These are phyloP conservation scores for Epizoanthus ramosus DNA, from an alignment of 92 coral and sea anemone species.

Conservation along the genomic window DNA sequence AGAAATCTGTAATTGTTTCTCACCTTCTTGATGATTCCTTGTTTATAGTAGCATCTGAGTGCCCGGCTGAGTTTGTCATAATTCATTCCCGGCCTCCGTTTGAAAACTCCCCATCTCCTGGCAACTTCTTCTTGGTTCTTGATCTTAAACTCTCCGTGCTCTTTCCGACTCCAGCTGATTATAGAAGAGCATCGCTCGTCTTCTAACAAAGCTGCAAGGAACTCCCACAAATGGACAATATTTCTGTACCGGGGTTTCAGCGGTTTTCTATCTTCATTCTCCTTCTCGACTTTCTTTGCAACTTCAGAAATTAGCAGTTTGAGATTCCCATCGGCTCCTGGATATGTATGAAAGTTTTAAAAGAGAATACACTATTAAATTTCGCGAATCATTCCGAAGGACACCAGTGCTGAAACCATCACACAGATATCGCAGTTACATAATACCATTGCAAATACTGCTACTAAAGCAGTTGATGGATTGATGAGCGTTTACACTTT, in stretches of 20 bases:
- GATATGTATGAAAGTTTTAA: too few species aligned
- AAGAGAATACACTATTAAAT: too few species aligned
- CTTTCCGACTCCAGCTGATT: conserved; percentile 88
- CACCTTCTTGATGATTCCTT: conserved; percentile 92
- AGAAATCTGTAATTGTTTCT: not conserved
- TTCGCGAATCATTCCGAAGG: too few species aligned
- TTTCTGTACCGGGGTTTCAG: conserved; percentile 70
- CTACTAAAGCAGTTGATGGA: too few species aligned
- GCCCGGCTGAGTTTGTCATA: conserved; percentile 96
- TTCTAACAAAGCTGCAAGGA: conserved; percentile 74
- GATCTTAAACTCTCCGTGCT: conserved; percentile 80
- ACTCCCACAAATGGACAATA: conserved; percentile 94
- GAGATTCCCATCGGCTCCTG: too few species aligned
- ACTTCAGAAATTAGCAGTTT: too few species aligned
- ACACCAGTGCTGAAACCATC: too few species aligned
- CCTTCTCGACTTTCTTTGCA: too few species aligned
- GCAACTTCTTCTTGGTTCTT: conserved; percentile 87
- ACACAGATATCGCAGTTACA: too few species aligned
- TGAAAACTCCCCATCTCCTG: conserved; percentile 85
- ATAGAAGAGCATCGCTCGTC: conserved; percentile 64
- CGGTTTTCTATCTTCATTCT: conserved; percentile 8
- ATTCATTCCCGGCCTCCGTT: conserved; percentile 83
- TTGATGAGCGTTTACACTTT: too few species aligned
- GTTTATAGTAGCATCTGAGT: conserved; percentile 80
- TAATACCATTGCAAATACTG: too few species aligned